phyloP scores from a whole-genome alignment of 1,140 invertebrate species.

The Drosophila athabasca region DNA sequence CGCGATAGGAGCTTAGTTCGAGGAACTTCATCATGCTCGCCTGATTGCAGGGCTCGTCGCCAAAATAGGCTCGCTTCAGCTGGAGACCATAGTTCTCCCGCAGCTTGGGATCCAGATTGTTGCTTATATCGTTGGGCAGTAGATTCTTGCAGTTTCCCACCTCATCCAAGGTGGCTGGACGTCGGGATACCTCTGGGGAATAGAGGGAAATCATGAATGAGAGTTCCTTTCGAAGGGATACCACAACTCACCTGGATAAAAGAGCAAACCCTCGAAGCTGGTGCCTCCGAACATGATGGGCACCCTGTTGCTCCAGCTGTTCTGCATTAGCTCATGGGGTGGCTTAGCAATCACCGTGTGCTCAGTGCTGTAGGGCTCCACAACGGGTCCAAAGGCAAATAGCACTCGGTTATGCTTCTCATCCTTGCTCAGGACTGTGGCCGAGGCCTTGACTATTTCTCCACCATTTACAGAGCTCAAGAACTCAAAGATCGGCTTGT shows the following conservation, averaged over 20 bases:
- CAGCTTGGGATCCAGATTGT: conserved; percentile 50
- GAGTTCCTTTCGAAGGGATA: background rate
- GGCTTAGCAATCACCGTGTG: conserved; percentile 62
- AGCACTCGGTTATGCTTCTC: conserved; percentile 73
- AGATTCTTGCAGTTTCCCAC: conserved; percentile 67
- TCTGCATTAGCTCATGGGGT: conserved; percentile 54
- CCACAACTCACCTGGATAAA: conserved; percentile 65
- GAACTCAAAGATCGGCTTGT: conserved; percentile 59
- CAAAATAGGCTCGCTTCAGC: conserved; percentile 70
- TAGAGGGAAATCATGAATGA: too few species aligned
- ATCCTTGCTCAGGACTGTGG: conserved; percentile 63
- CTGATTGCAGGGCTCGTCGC: conserved; percentile 58
- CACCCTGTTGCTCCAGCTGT: conserved; percentile 77
- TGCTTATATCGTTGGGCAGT: conserved; percentile 61
- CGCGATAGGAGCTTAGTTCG: conserved; percentile 76
- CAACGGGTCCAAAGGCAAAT: conserved; percentile 72
- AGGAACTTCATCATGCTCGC: conserved; percentile 74
- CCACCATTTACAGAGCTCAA: conserved; percentile 48
- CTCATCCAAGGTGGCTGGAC: conserved; percentile 71
- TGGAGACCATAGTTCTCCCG: conserved; percentile 56
- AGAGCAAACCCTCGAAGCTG: conserved; percentile 77
- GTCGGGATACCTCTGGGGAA: conserved; percentile 63
- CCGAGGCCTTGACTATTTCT: conserved; percentile 65
- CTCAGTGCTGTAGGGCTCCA: conserved; percentile 71
- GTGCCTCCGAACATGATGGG: conserved; percentile 84